Evolutionary conservation across 2,113 vertebrate genomes (phyloP).

Genomic region (Leptobrachium leishanense): DNA sequence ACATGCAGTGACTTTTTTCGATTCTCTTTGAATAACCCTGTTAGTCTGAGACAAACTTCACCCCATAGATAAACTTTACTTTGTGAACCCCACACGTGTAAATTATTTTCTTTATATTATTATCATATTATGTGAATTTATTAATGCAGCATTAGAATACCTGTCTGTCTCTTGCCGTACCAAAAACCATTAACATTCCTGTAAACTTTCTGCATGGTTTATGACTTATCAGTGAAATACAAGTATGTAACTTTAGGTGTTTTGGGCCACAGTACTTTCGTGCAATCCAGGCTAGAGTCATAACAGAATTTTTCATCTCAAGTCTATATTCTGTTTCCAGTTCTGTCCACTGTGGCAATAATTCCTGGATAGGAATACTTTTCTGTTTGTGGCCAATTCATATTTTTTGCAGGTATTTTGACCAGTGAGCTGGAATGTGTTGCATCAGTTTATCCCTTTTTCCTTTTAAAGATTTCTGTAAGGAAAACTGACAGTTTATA

Average conservation of each 20-base stretch:
- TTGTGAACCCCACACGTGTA: background rate
- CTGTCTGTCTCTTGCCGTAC: constrained; percentile 43
- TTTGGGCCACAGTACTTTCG: constrained; percentile 1
- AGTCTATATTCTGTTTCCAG: constrained; percentile 3
- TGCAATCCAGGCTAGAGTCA: constrained; percentile 22
- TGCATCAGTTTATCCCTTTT: constrained; percentile 2
- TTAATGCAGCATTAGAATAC: constrained; percentile 58
- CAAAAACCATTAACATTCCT: constrained; percentile 41
- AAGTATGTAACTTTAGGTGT: constrained; percentile 21
- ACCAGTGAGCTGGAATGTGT: constrained; percentile 5
- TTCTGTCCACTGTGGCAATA: constrained; percentile 9
- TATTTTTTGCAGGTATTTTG: constrained; percentile 25
- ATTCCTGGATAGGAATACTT: constrained; percentile 25
- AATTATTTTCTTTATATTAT: constrained; percentile 2
- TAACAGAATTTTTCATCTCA: constrained; percentile 18
- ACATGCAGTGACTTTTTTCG: too few relatives aligned
- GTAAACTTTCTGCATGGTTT: constrained; percentile 27
- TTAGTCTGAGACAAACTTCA: too few relatives aligned
- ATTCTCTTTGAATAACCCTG: too few relatives aligned
- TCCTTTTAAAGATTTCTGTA: background rate
- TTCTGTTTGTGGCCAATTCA: constrained; percentile 7
- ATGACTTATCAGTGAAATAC: constrained; percentile 28
- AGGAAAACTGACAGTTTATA: too few relatives aligned
- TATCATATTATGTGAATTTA: constrained; percentile 54
- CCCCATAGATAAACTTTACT: too few relatives aligned